Conservation (phyloP, 2,113 vertebrate genomes). For the Sapayoa aenigma region DNA sequence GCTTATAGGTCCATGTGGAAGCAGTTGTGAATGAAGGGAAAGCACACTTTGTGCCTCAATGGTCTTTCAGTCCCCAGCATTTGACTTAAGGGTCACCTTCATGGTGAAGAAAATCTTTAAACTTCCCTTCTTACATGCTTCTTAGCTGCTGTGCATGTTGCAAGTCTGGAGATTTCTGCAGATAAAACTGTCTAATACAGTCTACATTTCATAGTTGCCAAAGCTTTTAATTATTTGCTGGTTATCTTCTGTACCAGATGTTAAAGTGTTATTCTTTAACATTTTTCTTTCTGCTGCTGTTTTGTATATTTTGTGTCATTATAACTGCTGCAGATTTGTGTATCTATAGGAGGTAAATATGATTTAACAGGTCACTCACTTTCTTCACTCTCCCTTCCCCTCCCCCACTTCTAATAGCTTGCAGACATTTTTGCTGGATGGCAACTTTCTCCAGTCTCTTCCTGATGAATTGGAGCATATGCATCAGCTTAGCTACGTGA, state of each 20-base stretch:
- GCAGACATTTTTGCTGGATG: constrained; percentile 95
- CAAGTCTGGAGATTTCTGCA: background rate
- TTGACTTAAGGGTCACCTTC: background rate
- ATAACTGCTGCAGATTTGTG: background rate
- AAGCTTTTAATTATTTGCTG: background rate
- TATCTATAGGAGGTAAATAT: constrained; percentile 18
- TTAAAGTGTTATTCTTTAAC: background rate
- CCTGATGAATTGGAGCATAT: constrained; percentile 88
- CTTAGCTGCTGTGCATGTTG: background rate
- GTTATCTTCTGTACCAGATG: background rate
- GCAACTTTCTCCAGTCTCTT: constrained; percentile 89
- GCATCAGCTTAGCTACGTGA: constrained; percentile 86
- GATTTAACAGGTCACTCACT: background rate
- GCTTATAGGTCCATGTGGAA: background rate
- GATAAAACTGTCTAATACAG: background rate
- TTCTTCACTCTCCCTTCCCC: background rate
- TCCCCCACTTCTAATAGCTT: constrained; percentile 74
- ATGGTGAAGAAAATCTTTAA: background rate
- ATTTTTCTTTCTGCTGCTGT: background rate
- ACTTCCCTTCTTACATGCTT: background rate
- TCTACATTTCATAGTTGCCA: background rate
- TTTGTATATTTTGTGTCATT: background rate
- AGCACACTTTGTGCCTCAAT: background rate
- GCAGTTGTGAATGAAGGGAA: background rate
- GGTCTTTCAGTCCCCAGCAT: background rate